Evolutionary conservation across 2,113 vertebrate genomes (phyloP).

Genomic region (Romanogobio albipinnatus): DNA sequence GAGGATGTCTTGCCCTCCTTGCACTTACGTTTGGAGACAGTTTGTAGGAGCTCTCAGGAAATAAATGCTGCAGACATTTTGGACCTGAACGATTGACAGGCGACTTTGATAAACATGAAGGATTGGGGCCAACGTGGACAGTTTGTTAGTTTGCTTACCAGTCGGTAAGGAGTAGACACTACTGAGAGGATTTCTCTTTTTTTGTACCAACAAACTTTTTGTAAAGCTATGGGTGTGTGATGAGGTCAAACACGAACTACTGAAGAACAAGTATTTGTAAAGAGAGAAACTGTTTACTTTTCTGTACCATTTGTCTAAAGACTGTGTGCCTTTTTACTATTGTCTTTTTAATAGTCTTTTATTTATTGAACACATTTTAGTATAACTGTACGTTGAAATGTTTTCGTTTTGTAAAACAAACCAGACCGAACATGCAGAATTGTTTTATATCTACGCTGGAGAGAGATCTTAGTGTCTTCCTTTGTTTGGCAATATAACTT

Average conservation of each 20-base stretch:
- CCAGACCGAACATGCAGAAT: conserved; percentile 70
- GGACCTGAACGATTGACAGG: conserved; percentile 68
- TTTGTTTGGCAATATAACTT: conserved; percentile 88
- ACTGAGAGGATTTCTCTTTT: conserved; percentile 78
- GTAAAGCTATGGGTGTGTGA: conserved; percentile 69
- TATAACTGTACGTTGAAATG: conserved; percentile 74
- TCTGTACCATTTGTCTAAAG: conserved; percentile 91
- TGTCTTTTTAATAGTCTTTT: conserved; percentile 90
- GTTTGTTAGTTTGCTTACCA: conserved; percentile 64
- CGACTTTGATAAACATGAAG: conserved; percentile 69
- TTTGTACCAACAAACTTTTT: conserved; percentile 81
- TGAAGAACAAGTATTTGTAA: conserved; percentile 85
- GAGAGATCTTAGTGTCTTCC: conserved; percentile 87
- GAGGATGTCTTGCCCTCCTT: conserved; percentile 76
- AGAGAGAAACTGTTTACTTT: conserved; percentile 87
- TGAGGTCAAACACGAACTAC: conserved; percentile 84
- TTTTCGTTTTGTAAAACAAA: conserved; percentile 63
- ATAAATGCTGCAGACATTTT: conserved; percentile 82
- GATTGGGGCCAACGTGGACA: conserved; percentile 70
- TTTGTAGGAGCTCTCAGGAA: conserved; percentile 87
- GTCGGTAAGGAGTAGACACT: conserved; percentile 76
- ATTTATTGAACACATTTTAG: conserved; percentile 85
- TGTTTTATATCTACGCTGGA: conserved; percentile 79
- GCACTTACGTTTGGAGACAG: conserved; percentile 89
- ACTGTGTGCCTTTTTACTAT: conserved; percentile 99